A percentile compares a stretch with the other conserved stretches of the same genome.
These are phyloP conservation scores for Haliaeetus albicilla DNA, from an alignment of 2,797 vertebrate genomes.

Conservation along the genomic window DNA sequence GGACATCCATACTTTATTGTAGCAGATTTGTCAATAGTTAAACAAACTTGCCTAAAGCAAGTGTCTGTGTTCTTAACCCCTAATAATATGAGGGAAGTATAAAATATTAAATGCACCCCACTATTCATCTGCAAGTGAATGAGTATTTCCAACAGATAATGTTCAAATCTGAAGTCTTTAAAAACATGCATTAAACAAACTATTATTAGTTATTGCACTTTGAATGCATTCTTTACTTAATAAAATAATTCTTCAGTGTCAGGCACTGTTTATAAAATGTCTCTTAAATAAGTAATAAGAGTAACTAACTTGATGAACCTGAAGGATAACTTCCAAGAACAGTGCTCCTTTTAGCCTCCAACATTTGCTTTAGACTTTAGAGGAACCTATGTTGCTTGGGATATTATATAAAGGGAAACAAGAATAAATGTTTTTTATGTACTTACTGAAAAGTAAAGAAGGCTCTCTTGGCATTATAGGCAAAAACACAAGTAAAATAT, in stretches of 20 bases:
- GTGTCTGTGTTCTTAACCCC: not conserved
- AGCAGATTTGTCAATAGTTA: not conserved
- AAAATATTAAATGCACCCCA: not conserved
- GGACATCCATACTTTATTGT: conserved; percentile 23
- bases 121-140: not conserved
- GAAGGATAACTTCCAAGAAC: not conserved
- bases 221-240: not conserved
- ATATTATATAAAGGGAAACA: not conserved
- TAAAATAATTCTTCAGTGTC: not conserved
- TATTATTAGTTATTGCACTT: not conserved
- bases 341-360: not conserved
- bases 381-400: not conserved
- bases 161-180: not conserved
- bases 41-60: conserved; percentile 15
- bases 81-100: not conserved
- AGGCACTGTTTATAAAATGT: not conserved
- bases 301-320: not conserved
- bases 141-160: not conserved
- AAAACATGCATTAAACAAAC: not conserved
- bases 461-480: not conserved
- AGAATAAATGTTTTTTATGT: not conserved
- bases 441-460: not conserved
- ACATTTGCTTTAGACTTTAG: not conserved
- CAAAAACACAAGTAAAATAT: not conserved
- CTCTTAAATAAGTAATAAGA: not conserved